Percentiles rank a stretch among this genome's conserved stretches.
Evolutionary conservation across 30 jellyfish, hydroid and myxozoan genomes (phyloP).

Genomic region (Catostylus mosaicus): DNA sequence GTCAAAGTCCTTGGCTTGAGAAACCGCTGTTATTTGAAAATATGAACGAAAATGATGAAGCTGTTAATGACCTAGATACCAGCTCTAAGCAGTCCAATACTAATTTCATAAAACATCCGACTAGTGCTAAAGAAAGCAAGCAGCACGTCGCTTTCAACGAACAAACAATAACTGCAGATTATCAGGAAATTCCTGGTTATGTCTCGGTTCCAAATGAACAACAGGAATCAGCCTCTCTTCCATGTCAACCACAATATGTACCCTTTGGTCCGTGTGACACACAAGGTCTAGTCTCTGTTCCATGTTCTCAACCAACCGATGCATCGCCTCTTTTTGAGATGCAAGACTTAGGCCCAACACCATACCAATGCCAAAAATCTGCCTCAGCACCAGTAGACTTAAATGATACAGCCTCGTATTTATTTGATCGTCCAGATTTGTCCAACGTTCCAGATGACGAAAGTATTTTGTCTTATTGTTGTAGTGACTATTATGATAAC

Average conservation of each 20-base stretch:
- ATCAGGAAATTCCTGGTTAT: neutral
- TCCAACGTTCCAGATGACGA: slow-evolving; percentile 25
- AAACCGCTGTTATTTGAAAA: neutral
- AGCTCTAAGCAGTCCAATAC: too few relatives aligned
- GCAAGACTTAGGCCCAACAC: neutral
- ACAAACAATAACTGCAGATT: neutral
- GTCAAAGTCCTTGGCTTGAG: neutral
- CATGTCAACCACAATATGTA: neutral
- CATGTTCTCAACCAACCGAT: neutral
- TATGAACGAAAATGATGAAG: neutral
- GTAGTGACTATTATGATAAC: slow-evolving; percentile 27
- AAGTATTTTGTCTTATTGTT: neutral
- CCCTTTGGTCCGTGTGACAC: neutral
- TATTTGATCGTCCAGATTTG: neutral
- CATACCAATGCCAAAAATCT: neutral
- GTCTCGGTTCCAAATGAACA: neutral
- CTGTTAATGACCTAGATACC: neutral
- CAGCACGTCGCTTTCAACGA: neutral
- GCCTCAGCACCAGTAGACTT: neutral
- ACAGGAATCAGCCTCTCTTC: neutral
- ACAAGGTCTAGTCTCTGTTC: neutral
- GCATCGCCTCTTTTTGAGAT: neutral
- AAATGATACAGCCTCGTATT: neutral
- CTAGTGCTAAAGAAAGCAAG: neutral
- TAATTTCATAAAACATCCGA: neutral